phyloP scores from a whole-genome alignment of 2,888 invertebrate species.

The Eilema griseolum region DNA sequence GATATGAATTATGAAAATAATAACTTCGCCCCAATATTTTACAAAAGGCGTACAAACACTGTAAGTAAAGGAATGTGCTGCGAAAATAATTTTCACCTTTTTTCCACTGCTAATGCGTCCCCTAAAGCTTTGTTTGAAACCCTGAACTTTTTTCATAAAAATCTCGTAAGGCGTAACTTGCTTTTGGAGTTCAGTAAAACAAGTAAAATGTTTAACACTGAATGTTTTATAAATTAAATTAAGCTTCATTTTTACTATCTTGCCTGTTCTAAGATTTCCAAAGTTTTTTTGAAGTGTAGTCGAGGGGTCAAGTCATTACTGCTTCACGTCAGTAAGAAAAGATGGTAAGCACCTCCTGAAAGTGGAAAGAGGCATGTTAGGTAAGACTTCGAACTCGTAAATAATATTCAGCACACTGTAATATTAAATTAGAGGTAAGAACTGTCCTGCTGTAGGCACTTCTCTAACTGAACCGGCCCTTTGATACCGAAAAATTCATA shows the following conservation, averaged over 20 bases:
- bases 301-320: neutral
- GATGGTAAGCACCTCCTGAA: neutral
- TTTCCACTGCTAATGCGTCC: conserved; percentile 33
- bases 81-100: conserved; percentile 38
- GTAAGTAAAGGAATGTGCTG: conserved; percentile 20
- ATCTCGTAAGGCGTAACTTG: conserved; percentile 18
- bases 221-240: conserved; percentile 13
- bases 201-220: conserved; percentile 10
- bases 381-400: neutral
- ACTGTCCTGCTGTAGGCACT: neutral
- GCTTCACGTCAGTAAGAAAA: neutral
- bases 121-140: conserved; percentile 35
- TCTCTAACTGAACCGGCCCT: neutral
- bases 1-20: neutral
- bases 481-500: neutral
- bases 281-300: neutral
- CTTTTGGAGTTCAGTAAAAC: conserved; percentile 22
- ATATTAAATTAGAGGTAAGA: neutral
- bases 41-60: neutral
- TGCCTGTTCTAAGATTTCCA: neutral
- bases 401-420: neutral
- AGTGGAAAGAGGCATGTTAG: neutral
- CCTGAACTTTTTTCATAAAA: conserved; percentile 35
- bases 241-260: neutral
- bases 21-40: neutral